These are phyloP conservation scores for Cyprinodon tularosa DNA, from an alignment of 2,113 vertebrate species.

Conservation along the genomic window DNA sequence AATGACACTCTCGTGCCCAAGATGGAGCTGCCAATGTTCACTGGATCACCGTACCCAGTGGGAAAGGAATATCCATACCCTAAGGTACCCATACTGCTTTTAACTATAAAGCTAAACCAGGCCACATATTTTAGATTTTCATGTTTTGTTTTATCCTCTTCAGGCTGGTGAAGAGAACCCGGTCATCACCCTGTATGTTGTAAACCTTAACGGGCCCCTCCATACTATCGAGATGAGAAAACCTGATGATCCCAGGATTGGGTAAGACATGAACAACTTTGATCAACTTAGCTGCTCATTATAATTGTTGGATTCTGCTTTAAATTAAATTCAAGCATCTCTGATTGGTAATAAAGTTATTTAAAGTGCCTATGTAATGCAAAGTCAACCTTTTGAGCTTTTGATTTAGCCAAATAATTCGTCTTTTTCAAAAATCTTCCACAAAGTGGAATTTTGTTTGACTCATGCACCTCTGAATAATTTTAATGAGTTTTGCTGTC, in stretches of 20 bases:
- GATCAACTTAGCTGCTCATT: neutral
- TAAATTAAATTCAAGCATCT: too few relatives aligned
- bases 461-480: too few relatives aligned
- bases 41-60: conserved; percentile 86
- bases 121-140: neutral
- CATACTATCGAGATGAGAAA: conserved; percentile 94
- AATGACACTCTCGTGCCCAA: conserved; percentile 91
- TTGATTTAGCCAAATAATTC: too few relatives aligned
- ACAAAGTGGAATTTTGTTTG: too few relatives aligned
- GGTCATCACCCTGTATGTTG: conserved; percentile 90
- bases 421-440: too few relatives aligned
- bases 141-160: neutral
- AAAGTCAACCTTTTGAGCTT: too few relatives aligned
- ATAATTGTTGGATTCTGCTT: too few relatives aligned
- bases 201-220: conserved; percentile 92
- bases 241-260: conserved; percentile 90
- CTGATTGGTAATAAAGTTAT: too few relatives aligned
- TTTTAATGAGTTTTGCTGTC: too few relatives aligned
- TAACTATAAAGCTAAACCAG: neutral
- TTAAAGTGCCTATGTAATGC: too few relatives aligned
- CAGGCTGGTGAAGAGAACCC: conserved; percentile 96
- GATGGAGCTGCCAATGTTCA: conserved; percentile 95
- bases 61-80: conserved; percentile 92
- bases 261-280: conserved; percentile 74
- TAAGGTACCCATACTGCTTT: conserved; percentile 79